Evolutionary conservation across 1,140 invertebrate genomes (phyloP).

Genomic region (Meloidogyne chitwoodi): DNA sequence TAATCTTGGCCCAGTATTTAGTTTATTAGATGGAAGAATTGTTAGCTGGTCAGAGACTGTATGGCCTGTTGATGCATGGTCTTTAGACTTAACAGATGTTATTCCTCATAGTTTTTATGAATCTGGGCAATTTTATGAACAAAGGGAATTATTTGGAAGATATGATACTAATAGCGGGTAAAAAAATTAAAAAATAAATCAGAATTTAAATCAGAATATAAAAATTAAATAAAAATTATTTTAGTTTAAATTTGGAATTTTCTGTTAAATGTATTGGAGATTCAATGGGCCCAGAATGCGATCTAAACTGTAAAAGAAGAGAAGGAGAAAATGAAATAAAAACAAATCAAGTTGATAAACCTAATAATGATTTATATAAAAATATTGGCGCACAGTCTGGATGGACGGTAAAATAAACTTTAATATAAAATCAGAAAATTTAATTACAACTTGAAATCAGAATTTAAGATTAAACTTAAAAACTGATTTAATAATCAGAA

Average conservation of each 20-base stretch:
- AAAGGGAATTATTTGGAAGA: conserved; percentile 14
- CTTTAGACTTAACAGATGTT: conserved; percentile 21
- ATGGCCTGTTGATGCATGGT: conserved; percentile 33
- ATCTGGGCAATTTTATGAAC: background rate
- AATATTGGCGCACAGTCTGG: background rate
- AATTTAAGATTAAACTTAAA: background rate
- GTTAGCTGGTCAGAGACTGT: conserved; percentile 21
- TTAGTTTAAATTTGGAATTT: conserved; percentile 26
- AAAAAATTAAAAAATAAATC: no score
- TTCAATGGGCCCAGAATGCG: conserved; percentile 20
- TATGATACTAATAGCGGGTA: conserved; percentile 16
- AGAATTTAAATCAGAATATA: no score
- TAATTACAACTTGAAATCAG: background rate
- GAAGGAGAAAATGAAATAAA: background rate
- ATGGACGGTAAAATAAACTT: background rate
- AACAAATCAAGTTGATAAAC: conserved; percentile 1
- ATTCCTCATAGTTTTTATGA: conserved; percentile 5
- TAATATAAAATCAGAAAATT: background rate
- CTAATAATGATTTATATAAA: background rate
- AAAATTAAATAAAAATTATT: background rate
- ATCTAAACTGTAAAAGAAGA: conserved; percentile 11
- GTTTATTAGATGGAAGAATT: background rate
- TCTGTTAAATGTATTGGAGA: conserved; percentile 26
- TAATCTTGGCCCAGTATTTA: conserved; percentile 28
- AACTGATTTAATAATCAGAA: background rate